Percentiles rank a stretch among this genome's conserved stretches.
phyloP scores from a whole-genome alignment of 2,797 vertebrate species.

The Decapterus maruadsi region DNA sequence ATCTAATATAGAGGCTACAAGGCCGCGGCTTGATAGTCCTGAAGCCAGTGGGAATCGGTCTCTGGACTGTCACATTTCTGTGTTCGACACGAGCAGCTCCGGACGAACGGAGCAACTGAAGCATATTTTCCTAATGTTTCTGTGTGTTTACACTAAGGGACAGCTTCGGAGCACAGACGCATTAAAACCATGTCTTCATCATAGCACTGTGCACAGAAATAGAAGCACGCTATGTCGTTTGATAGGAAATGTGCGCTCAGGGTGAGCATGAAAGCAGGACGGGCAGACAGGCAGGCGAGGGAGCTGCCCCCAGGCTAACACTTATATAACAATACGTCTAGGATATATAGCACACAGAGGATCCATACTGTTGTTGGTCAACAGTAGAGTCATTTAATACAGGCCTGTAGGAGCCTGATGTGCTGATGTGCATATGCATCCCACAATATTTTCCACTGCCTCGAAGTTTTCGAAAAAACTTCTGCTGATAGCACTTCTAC shows the following conservation, averaged over 20 bases:
- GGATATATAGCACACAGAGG: constrained; percentile 79
- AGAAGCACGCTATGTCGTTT: constrained; percentile 74
- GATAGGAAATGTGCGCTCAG: constrained; percentile 68
- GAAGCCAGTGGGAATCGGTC: constrained; percentile 71
- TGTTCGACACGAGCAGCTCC: constrained; percentile 35
- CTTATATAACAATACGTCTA: constrained; percentile 82
- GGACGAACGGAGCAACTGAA: constrained; percentile 34
- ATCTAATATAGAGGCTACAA: constrained; percentile 72
- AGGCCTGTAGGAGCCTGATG: constrained; percentile 73
- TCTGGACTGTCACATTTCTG: constrained; percentile 60
- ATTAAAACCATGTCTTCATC: constrained; percentile 70
- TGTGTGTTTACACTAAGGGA: constrained; percentile 68
- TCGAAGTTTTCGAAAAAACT: constrained; percentile 74
- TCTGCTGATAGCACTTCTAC: constrained; percentile 78
- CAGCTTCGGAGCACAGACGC: constrained; percentile 61
- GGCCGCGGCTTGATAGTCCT: constrained; percentile 58
- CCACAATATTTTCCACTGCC: constrained; percentile 76
- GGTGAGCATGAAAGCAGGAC: constrained; percentile 70
- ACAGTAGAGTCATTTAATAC: constrained; percentile 80
- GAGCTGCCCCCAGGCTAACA: constrained; percentile 79
- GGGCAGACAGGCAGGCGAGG: constrained; percentile 71
- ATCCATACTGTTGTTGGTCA: constrained; percentile 78
- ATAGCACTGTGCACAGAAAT: constrained; percentile 71
- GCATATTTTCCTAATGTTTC: constrained; percentile 64
- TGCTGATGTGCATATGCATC: constrained; percentile 81